A percentile compares a stretch with the other conserved stretches of the same genome.
phyloP scores from a whole-genome alignment of 2,797 vertebrate genomes.

The Ptychobarbus kaznakovi region DNA sequence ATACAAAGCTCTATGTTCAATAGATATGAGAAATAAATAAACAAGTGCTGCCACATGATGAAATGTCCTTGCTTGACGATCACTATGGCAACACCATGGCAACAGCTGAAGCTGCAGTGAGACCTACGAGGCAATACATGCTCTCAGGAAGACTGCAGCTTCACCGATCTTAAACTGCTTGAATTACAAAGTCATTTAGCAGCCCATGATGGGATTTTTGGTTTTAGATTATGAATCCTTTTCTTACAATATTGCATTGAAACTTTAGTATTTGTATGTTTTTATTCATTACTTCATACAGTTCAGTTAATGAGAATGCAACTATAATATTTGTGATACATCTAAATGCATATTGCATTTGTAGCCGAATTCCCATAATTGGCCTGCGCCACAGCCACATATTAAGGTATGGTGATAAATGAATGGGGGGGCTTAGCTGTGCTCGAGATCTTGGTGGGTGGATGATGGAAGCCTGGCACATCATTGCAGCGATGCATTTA shows the following conservation, averaged over 20 bases:
- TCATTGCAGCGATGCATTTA: constrained; percentile 41
- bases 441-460: constrained; percentile 29
- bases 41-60: constrained; percentile 63
- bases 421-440: background rate
- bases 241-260: background rate
- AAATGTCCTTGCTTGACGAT: constrained; percentile 69
- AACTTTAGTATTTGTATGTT: background rate
- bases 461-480: constrained; percentile 37
- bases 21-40: constrained; percentile 58
- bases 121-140: constrained; percentile 61
- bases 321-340: constrained; percentile 6
- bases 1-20: constrained; percentile 48
- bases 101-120: constrained; percentile 72
- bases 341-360: background rate
- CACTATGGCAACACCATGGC: constrained; percentile 72
- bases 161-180: constrained; percentile 20
- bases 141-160: constrained; percentile 52
- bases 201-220: background rate
- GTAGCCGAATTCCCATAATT: background rate
- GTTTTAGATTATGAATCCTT: background rate
- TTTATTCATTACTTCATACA: background rate
- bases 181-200: background rate
- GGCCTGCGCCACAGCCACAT: constrained; percentile 6
- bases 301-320: background rate
- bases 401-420: background rate